These are phyloP conservation scores for Cetoscarus ocellatus DNA, from an alignment of 2,797 vertebrate genomes.

Conservation along the genomic window DNA sequence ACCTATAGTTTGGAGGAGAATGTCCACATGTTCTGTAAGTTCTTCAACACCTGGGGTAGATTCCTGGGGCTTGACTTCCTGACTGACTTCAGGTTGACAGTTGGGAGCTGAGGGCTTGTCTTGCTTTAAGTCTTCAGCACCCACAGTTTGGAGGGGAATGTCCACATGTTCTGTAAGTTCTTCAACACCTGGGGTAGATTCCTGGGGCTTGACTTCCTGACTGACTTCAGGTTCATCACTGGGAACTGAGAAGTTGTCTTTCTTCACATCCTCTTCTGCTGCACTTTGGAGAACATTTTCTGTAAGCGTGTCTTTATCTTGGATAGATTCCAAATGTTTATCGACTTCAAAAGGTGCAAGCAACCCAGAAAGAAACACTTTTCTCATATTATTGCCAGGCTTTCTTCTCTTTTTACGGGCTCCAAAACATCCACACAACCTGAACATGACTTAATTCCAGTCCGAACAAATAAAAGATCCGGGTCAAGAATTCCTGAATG, in stretches of 20 bases:
- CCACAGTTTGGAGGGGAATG: conserved; percentile 1
- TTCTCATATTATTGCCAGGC: conserved; percentile 46
- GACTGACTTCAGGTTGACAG: conserved; percentile 34
- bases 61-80: conserved; percentile 51
- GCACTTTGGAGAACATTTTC: background rate
- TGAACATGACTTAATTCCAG: conserved; percentile 36
- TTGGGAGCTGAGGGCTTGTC: conserved; percentile 23
- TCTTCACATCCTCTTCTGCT: conserved; percentile 28
- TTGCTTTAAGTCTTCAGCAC: conserved; percentile 21
- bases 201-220: conserved; percentile 53
- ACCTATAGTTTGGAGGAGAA: conserved; percentile 5
- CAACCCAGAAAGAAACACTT: conserved; percentile 15
- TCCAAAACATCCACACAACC: conserved; percentile 56
- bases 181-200: conserved; percentile 25
- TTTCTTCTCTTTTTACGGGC: conserved; percentile 39
- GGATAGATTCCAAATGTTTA: background rate
- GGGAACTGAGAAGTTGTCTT: conserved; percentile 18
- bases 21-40: background rate
- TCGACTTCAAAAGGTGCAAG: conserved; percentile 32
- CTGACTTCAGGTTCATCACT: conserved; percentile 36
- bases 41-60: conserved; percentile 21
- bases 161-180: background rate
- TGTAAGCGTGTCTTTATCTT: background rate
- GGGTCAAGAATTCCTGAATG: conserved; percentile 14
- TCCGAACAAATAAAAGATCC: conserved; percentile 8